phyloP scores from a whole-genome alignment of 2,113 vertebrate genomes.

The Cardinalis cardinalis region DNA sequence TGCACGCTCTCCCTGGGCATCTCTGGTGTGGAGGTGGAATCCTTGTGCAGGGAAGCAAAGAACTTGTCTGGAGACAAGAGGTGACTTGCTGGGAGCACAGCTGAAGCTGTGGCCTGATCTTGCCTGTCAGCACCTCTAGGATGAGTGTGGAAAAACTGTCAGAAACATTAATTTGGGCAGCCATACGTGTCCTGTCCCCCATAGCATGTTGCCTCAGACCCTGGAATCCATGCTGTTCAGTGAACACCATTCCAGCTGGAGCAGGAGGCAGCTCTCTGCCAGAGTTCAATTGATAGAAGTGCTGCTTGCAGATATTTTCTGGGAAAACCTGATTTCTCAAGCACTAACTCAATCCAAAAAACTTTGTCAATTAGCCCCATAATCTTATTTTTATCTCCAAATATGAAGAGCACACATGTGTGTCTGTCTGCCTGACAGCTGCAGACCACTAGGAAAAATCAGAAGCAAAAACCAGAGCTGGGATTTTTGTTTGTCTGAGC shows the following conservation, averaged over 20 bases:
- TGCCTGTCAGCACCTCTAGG: background rate
- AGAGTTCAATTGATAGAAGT: background rate
- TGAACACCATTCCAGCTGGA: background rate
- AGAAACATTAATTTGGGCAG: background rate
- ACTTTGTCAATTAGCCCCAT: background rate
- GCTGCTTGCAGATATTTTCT: background rate
- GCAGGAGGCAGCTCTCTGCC: background rate
- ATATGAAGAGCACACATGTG: background rate
- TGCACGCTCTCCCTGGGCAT: background rate
- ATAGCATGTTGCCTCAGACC: background rate
- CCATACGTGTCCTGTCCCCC: background rate
- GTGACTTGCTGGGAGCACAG: background rate
- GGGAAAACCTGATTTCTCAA: slow-evolving; percentile 9
- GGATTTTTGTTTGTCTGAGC: slow-evolving; percentile 46
- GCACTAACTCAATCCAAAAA: background rate
- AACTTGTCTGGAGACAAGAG: background rate
- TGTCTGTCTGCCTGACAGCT: slow-evolving; percentile 9
- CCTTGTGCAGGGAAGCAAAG: background rate
- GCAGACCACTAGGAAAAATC: slow-evolving; percentile 20
- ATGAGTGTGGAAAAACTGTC: background rate
- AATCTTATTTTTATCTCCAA: slow-evolving; percentile 31
- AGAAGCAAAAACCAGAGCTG: slow-evolving; percentile 13
- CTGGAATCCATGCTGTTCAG: background rate
- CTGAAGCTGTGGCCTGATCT: background rate
- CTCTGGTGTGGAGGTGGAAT: fast-evolving